phyloP scores from a whole-genome alignment of 1,140 invertebrate genomes.

The Tribolium castaneum region DNA sequence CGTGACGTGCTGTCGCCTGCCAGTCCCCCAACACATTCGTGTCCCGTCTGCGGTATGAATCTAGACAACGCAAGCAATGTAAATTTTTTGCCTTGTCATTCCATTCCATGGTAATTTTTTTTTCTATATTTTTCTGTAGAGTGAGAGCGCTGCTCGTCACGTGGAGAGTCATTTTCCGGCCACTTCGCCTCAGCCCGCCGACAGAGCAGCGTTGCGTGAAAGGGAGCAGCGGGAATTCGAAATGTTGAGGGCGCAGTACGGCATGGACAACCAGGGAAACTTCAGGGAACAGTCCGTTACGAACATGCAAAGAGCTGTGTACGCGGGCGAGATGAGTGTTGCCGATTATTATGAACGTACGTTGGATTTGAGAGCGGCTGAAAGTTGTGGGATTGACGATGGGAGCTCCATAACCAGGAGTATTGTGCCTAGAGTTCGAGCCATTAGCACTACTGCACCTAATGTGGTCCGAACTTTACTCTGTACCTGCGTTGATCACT shows the following conservation, averaged over 20 bases:
- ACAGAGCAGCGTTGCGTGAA: conserved; percentile 77
- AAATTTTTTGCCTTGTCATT: conserved; percentile 40
- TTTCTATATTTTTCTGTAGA: conserved; percentile 44
- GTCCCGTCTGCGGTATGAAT: conserved; percentile 61
- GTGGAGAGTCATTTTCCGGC: conserved; percentile 63
- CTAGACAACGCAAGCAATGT: conserved; percentile 58
- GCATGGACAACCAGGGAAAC: conserved; percentile 83
- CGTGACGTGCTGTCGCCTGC: conserved; percentile 76
- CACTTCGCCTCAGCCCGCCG: conserved; percentile 62
- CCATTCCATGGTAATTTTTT: background rate
- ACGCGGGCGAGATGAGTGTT: conserved; percentile 85
- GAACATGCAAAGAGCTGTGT: conserved; percentile 86
- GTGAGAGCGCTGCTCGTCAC: conserved; percentile 66
- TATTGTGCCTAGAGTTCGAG: conserved; percentile 74
- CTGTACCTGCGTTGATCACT: conserved; percentile 86
- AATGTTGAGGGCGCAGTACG: conserved; percentile 83
- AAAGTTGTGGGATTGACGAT: conserved; percentile 84
- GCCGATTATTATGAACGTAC: conserved; percentile 87
- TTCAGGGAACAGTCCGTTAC: conserved; percentile 81
- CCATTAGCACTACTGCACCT: conserved; percentile 74
- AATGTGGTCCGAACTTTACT: conserved; percentile 77
- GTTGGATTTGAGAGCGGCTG: conserved; percentile 78
- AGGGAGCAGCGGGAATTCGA: conserved; percentile 86
- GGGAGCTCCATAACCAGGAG: conserved; percentile 78
- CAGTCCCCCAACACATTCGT: conserved; percentile 55